Evolutionary conservation across 2,888 invertebrate species (phyloP).

Genomic region (Drosophila paucipuncta): DNA sequence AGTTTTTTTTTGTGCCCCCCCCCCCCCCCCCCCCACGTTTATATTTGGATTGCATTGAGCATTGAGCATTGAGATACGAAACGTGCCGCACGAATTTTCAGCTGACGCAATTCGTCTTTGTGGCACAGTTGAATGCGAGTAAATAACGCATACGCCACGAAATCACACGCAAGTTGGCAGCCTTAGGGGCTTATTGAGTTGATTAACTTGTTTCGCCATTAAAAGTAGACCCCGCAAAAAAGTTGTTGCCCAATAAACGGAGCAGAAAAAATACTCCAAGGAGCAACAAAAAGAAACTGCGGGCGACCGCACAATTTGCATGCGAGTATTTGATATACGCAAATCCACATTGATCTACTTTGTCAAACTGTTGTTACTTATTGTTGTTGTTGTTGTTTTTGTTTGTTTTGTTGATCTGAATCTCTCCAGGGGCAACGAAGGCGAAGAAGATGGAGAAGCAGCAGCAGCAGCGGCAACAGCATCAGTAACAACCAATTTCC

Average conservation of each 20-base stretch:
- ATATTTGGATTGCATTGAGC: slow-evolving; percentile 33
- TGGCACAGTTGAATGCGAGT: slow-evolving; percentile 3
- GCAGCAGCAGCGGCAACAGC: slow-evolving; percentile 2
- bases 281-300: slow-evolving; percentile 24
- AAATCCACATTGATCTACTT: slow-evolving; percentile 60
- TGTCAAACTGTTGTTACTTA: slow-evolving; percentile 49
- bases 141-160: slow-evolving; percentile 49
- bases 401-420: slow-evolving; percentile 44
- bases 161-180: slow-evolving; percentile 6
- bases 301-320: slow-evolving; percentile 53
- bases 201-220: slow-evolving; percentile 56
- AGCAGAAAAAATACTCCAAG: slow-evolving; percentile 26
- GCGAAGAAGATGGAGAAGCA: slow-evolving; percentile 11
- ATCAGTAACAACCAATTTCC: slow-evolving; percentile 50
- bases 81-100: slow-evolving; percentile 34
- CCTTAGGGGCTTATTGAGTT: slow-evolving; percentile 50
- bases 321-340: slow-evolving; percentile 41
- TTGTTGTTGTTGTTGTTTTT: slow-evolving; percentile 28
- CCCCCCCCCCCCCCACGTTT: not conserved
- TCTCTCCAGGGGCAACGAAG: slow-evolving; percentile 28
- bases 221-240: slow-evolving; percentile 21
- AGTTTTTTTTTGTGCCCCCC: not conserved
- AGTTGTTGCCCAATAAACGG: slow-evolving; percentile 40
- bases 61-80: slow-evolving; percentile 29
- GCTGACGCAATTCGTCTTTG: slow-evolving; percentile 8